Base-by-base conservation (phyloP, 2,888 invertebrate genomes). In the Craniophora ligustri region DNA sequence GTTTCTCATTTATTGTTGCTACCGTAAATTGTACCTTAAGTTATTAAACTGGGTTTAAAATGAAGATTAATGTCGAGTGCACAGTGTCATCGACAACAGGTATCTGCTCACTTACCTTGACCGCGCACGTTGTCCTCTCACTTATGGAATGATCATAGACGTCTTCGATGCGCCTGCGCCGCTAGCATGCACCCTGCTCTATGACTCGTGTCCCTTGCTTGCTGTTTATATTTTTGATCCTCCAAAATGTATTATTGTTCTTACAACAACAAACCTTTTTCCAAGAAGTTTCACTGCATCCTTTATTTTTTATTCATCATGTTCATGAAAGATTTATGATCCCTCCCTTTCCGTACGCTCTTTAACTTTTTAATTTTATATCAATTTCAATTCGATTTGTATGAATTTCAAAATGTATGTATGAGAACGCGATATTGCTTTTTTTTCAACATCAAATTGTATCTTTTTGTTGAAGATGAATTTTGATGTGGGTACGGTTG, bases 91-190 rank as follows among this genome's bases (percentile, higher is more conserved):
- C 85, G 82, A 72, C 80, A 81, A 79, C 84, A 79, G 80, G 84
- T 82, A 83, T 80, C 78, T 80, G 83, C 87, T 86, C 81, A 88
- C 86, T 91, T 82, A 85, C 91, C 91, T 91, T 92, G 91, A 91
- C 91, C 90, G 89, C 85, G 81, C 87, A 72, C 79, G 80, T 81
- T 86, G 87, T 86, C 91, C 89, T 88, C 89, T 89, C 89, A 88
- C 89, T 88, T 81, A 80, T 78, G 79, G 79, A 77, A 77, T 75
- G 81, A 82, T 81, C 76, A 81, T 82, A 78, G 82, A 78, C 70
- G 68, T 79, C 76, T 79, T 72, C 72, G 76, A 76, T 75, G 72
- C 74, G 72, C 75, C 64, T 53, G 72, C 51, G 67, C 69, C 62
- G 65, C 54, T 71, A 64, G 70, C 62, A 51, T 64, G 50, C 55